Evolutionary conservation across 2,888 invertebrate genomes (phyloP), one percentile per base, ranked within the genome.

Genomic region (Chalcis sispes): DNA sequence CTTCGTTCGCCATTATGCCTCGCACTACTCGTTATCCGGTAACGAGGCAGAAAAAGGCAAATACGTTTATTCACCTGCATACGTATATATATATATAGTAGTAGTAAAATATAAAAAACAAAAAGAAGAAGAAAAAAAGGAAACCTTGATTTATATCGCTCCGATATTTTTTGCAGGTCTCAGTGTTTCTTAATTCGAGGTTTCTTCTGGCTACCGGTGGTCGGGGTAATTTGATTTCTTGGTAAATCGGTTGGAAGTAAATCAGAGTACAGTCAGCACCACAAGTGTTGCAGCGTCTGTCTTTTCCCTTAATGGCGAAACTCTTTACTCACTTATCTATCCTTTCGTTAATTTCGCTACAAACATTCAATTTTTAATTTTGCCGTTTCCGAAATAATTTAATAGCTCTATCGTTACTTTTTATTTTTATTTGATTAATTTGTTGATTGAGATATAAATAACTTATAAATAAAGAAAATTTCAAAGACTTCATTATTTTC

Each of bases 141-240:
- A 79, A 77, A 75, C 70, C 72, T 82, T 85, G 87, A 87, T 87
- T 87, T 86, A 85, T 86, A 86, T 85, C 85, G 85, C 81, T 81
- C 81, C 84, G 86, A 84, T 86, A 87, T 85, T 87, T 87, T 87
- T 83, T 86, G 87, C 86, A 84, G 80, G 78, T 85, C 87, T 88
- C 88, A 86, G 87, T 87, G 84, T 86, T 88, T 87, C 86, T 86
- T 87, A 87, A 88, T 88, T 88, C 85, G 86, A 84, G 84, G 84
- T 84, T 83, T 80, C 83, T 79, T 77, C 78, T 67, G 64, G 69
- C 73, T 66, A 58, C 48, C 65, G 42, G 64, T 56, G 65, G 77
- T 77, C 77, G 82, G 80, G 81, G 83, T 88, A 86, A 87, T 86
- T 87, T 85, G 82, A 87, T 87, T 87, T 84, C 82, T 82, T 77